Evolutionary conservation across 2,797 vertebrate genomes (phyloP), one percentile per base, ranked within the genome.

Genomic region (Clarias pachynema): DNA sequence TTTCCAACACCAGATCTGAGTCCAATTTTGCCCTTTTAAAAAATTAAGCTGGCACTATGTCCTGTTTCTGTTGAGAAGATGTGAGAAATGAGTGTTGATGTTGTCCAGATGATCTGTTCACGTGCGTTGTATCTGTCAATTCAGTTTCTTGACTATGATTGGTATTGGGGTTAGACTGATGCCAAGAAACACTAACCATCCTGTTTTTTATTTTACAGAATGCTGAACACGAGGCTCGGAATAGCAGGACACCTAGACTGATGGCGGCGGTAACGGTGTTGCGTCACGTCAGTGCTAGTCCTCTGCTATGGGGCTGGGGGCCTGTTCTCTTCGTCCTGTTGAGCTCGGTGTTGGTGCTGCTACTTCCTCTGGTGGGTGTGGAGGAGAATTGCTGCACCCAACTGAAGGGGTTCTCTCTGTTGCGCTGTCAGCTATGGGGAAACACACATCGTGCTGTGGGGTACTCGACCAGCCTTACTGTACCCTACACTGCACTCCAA

Each of bases 401-500:
- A 24, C 87, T 96, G 84, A 93, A 91, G 79, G 96, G 96, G 24
- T 89, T 98, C 72, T 92, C 94, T 68, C 94, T 96, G 86, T 92
- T 99, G 60, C 93, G 90, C 77, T 96, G 94, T 83, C 95, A 93
- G 72, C 87, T 96, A 87, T 96, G 96, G 85, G 89, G 93, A 0
- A 91, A 91, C 79, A 82, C 92, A 0, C 87, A 89, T 0, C 78
- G 87, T 37, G 26, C 92, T 86, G 88, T 90, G 0, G 95, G 93
- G 4, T 96, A 94, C 0, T 96, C 95, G 12, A 98, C 97, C 0
- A 95, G 97, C 72, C 97, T 98, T 84, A 96, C 97, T 0, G 92
- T 98, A n/a, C 92, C 97, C 34, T 96, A 97, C 31, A 93, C 93
- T 0, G 95, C 92, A 0, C 87, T 96, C 0, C 95, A 96, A 74